Conservation (phyloP, 2,888 invertebrate genomes). For the Fragum whitleyi region DNA sequence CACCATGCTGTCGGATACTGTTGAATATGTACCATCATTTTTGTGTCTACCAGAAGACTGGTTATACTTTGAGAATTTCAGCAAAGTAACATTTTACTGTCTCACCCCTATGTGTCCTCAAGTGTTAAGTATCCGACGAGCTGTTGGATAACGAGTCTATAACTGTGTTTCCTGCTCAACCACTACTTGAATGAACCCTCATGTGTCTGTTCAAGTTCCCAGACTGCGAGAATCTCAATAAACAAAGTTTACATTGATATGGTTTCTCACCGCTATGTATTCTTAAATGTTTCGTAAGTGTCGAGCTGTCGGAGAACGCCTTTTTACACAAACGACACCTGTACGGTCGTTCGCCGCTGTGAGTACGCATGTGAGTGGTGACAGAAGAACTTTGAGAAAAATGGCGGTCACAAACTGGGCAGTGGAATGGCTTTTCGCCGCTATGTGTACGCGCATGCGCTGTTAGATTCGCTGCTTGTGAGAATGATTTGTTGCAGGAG, state of each 20-base stretch:
- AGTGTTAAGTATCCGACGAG: too few relatives aligned
- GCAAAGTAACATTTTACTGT: too few relatives aligned
- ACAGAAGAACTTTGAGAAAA: conserved; percentile 98
- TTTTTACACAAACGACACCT: conserved; percentile 98
- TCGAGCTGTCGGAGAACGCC: conserved; percentile 99
- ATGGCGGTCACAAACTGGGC: conserved; percentile 97
- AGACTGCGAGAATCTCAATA: conserved; percentile 98
- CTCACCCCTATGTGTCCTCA: too few relatives aligned
- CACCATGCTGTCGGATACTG: too few relatives aligned
- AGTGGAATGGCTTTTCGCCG: conserved; percentile 99
- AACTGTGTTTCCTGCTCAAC: neutral
- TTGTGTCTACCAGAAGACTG: too few relatives aligned
- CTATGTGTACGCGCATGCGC: conserved; percentile 98
- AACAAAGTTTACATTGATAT: conserved; percentile 98
- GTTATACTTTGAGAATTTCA: too few relatives aligned
- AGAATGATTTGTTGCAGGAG: conserved; percentile 96
- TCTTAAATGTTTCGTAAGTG: conserved; percentile 97
- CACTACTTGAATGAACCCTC: conserved; percentile 92
- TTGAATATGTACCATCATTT: too few relatives aligned
- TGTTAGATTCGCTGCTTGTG: conserved; percentile 98
- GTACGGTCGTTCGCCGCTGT: conserved; percentile 99
- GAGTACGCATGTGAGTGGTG: conserved; percentile 99
- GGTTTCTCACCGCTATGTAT: conserved; percentile 94
- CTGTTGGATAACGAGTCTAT: too few relatives aligned
- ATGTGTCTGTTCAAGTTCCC: conserved; percentile 99